Base-by-base conservation (phyloP, 2,113 vertebrate species). In the Hyaena hyaena region DNA sequence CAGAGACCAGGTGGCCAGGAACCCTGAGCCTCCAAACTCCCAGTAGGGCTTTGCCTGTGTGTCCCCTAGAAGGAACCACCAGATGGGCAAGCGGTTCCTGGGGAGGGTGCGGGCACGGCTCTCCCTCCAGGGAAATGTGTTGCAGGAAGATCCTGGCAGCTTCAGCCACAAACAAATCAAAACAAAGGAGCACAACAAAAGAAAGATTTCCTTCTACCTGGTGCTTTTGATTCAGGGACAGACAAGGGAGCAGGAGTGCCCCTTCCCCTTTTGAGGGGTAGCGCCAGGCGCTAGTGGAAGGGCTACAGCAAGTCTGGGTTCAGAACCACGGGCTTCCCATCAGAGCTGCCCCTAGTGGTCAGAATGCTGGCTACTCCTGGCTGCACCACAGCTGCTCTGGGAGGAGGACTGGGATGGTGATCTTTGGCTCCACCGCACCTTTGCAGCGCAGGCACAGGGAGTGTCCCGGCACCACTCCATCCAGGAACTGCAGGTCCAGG, bases 321-420 rank as follows among this genome's bases (percentile, higher is more conserved):
- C 28, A 2, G 76, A 33, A 33, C 31, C 31, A 19, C 10, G 16
- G 28, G 16, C 4, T 53, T 80, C 9, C 48, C 76, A n/a, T 10
- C 2, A 14, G 31, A 48, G 5, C 2, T 6, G 9, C 17, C 31
- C 10, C 45, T 21, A 16, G 9, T n/a, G 3, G 17, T n/a, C 28
- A n/a, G 76, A 10, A 12, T 1, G 8, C 16, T 53, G 48, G 31
- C 53, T 21, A n/a, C 48, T 53, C 17, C 28, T 0, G 48, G 48
- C 10, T 4, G 48, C 17, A 53, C 31, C 48, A 33, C 48, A 23
- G 31, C 10, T 21, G 48, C 50, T 53, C 31, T 2, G 17, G 28
- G 48, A 11, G 16, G 19, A 50, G 28, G 17, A 50, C 10, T 12
- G 48, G 48, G 48, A 80, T 53, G 48, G 7, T 21, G 4, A 10